Conservation (phyloP, 2,888 invertebrate genomes). For the Sycophila texana region DNA sequence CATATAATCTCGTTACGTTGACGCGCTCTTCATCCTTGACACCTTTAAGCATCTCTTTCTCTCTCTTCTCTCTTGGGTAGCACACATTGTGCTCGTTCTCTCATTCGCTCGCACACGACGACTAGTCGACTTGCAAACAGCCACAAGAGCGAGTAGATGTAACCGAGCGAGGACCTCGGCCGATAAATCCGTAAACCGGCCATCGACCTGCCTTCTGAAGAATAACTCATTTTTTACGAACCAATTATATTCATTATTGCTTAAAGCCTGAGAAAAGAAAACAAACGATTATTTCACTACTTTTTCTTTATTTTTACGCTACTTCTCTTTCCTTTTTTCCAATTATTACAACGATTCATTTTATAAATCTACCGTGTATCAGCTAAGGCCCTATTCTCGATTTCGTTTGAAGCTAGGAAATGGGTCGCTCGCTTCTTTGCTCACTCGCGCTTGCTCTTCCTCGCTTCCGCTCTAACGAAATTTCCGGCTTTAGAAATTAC, state of each 20-base stretch:
- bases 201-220: constrained; percentile 36
- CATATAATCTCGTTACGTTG: constrained; percentile 66
- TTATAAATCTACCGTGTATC: background rate
- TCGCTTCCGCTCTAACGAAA: constrained; percentile 20
- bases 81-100: constrained; percentile 1
- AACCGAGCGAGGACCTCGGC: constrained; percentile 48
- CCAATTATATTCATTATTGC: background rate
- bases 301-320: too few species aligned
- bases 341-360: too few species aligned
- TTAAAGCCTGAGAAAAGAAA: too few species aligned
- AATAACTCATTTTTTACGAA: background rate
- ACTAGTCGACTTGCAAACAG: constrained; percentile 1
- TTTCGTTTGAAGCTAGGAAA: constrained; percentile 11
- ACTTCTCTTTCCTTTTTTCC: too few species aligned
- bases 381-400: background rate
- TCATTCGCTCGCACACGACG: background rate
- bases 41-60: constrained; percentile 62
- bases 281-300: too few species aligned
- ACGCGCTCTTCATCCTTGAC: constrained; percentile 70
- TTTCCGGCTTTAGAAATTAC: constrained; percentile 9
- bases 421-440: background rate
- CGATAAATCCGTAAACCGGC: constrained; percentile 54
- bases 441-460: background rate
- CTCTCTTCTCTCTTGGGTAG: constrained; percentile 57
- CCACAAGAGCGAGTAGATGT: background rate